Percentiles rank a stretch among this genome's conserved stretches.
phyloP scores from a whole-genome alignment of 2,797 vertebrate species.

The Acanthurus lineatus region DNA sequence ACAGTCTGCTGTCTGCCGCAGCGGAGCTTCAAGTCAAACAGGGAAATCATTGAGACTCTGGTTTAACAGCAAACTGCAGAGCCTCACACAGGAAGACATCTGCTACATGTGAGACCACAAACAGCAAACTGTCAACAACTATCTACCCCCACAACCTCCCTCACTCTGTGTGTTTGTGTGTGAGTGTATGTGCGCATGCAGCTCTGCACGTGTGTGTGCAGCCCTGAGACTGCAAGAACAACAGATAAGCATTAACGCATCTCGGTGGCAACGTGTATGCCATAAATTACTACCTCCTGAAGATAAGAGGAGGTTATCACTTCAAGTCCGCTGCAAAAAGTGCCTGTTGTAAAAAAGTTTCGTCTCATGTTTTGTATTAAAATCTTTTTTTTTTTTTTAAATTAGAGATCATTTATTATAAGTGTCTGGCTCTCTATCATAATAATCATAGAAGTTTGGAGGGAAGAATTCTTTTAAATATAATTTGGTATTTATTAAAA shows the following conservation, averaged over 20 bases:
- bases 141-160: constrained; percentile 63
- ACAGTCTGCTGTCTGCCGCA: constrained; percentile 31
- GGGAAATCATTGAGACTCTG: constrained; percentile 55
- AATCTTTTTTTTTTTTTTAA: background rate
- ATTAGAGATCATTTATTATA: background rate
- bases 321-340: constrained; percentile 48
- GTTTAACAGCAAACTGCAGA: constrained; percentile 70
- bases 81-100: constrained; percentile 81
- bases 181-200: constrained; percentile 10
- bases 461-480: background rate
- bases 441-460: background rate
- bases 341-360: constrained; percentile 1
- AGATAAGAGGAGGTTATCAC: constrained; percentile 58
- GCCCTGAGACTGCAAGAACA: constrained; percentile 53
- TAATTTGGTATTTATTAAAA: background rate
- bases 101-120: constrained; percentile 75
- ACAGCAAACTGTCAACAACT: constrained; percentile 83
- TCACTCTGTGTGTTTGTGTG: background rate
- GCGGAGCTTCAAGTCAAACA: constrained; percentile 48
- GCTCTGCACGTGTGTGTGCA: constrained; percentile 27
- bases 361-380: background rate
- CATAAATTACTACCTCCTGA: constrained; percentile 61
- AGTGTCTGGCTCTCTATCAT: background rate
- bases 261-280: constrained; percentile 37
- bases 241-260: constrained; percentile 68